These are phyloP conservation scores for Cheilosia impressa DNA, from an alignment of 2,888 invertebrate genomes.

Conservation along the genomic window DNA sequence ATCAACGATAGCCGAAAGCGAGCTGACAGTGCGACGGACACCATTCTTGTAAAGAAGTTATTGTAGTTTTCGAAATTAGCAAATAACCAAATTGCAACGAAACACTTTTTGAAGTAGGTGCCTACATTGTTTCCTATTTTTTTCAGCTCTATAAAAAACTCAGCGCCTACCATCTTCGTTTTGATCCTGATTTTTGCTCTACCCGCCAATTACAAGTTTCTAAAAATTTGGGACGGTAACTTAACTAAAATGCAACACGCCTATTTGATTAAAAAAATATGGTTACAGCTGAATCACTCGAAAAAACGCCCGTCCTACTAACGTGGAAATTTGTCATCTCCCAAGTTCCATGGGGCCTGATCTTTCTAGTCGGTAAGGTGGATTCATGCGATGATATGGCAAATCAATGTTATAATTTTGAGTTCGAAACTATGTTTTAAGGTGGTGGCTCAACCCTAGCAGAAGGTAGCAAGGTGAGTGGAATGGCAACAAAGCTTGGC, in stretches of 20 bases:
- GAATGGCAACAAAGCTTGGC: conserved; percentile 90
- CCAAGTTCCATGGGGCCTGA: conserved; percentile 93
- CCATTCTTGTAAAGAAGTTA: too few relatives aligned
- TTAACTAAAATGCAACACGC: background rate
- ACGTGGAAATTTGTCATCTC: conserved; percentile 92
- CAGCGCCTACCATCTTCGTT: conserved; percentile 90
- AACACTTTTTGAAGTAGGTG: too few relatives aligned
- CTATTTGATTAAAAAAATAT: background rate
- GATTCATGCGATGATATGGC: background rate
- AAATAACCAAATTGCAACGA: too few relatives aligned
- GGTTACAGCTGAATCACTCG: conserved; percentile 81
- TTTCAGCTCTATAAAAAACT: conserved; percentile 77
- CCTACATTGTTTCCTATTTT: background rate
- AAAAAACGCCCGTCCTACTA: conserved; percentile 87
- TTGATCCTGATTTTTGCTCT: conserved; percentile 91
- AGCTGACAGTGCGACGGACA: too few relatives aligned
- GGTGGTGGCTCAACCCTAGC: conserved; percentile 96
- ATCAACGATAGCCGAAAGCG: too few relatives aligned
- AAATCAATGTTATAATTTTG: background rate
- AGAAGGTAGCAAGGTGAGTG: conserved; percentile 91
- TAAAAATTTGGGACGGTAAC: conserved; percentile 86
- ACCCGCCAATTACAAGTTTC: conserved; percentile 90
- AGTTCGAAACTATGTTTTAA: conserved; percentile 76
- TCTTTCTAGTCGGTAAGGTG: conserved; percentile 89
- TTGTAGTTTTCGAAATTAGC: too few relatives aligned